Evolutionary conservation across 1,140 invertebrate species (phyloP).

Genomic region (Ylistrum balloti): DNA sequence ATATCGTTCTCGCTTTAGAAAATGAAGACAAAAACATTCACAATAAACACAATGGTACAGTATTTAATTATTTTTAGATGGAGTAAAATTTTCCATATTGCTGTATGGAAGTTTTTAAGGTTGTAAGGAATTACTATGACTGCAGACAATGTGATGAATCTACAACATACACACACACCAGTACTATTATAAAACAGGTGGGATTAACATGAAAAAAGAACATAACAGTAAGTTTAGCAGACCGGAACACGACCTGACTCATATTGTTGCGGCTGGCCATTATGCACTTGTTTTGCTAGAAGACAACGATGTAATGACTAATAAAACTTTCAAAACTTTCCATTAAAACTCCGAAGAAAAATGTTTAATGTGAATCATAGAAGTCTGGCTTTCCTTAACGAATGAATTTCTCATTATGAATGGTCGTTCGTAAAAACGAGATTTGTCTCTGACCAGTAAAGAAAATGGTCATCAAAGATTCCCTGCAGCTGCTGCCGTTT

Average conservation of each 20-base stretch:
- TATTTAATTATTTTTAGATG: no score
- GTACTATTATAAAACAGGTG: neutral
- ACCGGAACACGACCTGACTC: slow-evolving; percentile 20
- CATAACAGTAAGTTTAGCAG: neutral
- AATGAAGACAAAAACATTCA: no score
- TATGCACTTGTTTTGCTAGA: neutral
- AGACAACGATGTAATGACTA: neutral
- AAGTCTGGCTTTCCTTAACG: neutral
- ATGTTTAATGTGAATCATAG: neutral
- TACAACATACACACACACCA: neutral
- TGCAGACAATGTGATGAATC: neutral
- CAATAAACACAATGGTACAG: no score
- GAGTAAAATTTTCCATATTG: no score
- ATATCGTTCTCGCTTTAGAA: no score
- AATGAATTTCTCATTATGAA: no score
- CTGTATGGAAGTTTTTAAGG: neutral
- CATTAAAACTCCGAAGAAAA: neutral
- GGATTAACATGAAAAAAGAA: neutral
- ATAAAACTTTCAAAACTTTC: neutral
- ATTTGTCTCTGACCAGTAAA: no score
- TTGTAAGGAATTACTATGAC: neutral
- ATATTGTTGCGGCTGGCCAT: neutral
- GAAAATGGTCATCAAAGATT: no score
- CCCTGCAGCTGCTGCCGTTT: no score
- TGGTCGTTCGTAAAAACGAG: no score